Percentiles rank a stretch among this genome's conserved stretches.
These are phyloP conservation scores for Hartigia nigra DNA, from an alignment of 2,888 invertebrate genomes.

Conservation along the genomic window DNA sequence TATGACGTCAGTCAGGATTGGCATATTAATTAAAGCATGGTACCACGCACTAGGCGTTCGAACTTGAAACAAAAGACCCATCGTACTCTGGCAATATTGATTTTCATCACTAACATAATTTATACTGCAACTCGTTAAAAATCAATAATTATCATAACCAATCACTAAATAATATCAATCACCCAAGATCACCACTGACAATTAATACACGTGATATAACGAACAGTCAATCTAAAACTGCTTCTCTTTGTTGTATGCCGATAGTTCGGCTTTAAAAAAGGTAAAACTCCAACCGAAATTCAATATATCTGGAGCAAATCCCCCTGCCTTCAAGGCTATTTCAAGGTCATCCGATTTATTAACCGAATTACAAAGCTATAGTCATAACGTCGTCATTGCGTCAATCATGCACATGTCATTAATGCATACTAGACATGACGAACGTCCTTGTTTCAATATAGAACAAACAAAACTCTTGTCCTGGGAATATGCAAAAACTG, in stretches of 20 bases:
- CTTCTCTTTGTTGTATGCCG: not conserved
- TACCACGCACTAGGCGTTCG: not conserved
- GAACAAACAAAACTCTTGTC: not conserved
- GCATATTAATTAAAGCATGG: conserved; percentile 11
- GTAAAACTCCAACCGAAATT: not conserved
- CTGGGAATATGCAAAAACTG: not conserved
- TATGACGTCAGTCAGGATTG: conserved; percentile 49
- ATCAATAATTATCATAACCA: not conserved
- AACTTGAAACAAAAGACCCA: not conserved
- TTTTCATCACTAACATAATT: not conserved
- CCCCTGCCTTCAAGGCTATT: not conserved
- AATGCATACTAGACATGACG: not conserved
- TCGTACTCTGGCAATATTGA: not conserved
- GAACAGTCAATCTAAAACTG: not conserved
- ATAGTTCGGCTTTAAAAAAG: not conserved
- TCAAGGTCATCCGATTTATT: not conserved
- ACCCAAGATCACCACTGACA: not conserved
- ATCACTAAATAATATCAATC: not conserved
- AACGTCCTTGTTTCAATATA: not conserved
- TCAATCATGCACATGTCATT: not conserved
- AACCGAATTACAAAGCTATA: not conserved
- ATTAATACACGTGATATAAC: not conserved
- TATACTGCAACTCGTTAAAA: not conserved
- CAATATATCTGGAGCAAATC: not conserved
- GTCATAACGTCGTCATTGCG: not conserved